Conservation (phyloP, 2,888 invertebrate species). For the Epinotia bilunana region DNA sequence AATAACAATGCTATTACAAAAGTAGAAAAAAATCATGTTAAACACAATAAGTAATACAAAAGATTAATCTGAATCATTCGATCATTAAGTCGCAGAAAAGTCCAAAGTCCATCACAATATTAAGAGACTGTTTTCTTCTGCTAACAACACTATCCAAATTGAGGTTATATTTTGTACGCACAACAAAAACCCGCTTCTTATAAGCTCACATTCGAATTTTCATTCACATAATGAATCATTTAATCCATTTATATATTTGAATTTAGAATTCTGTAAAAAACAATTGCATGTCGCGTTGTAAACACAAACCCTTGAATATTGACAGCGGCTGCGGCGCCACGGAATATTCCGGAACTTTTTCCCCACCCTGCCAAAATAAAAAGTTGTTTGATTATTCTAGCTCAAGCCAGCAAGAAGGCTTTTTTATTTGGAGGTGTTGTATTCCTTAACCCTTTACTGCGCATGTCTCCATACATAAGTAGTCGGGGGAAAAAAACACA, state of each 20-base stretch:
- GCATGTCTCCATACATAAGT: slow-evolving; percentile 82
- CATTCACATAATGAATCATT: neutral
- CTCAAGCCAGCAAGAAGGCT: neutral
- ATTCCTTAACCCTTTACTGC: slow-evolving; percentile 81
- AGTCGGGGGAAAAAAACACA: slow-evolving; percentile 83
- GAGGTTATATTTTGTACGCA: slow-evolving; percentile 3
- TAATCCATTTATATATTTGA: neutral
- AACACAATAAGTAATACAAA: neutral
- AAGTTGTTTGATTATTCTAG: neutral
- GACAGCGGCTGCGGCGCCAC: slow-evolving; percentile 36
- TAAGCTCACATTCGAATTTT: neutral
- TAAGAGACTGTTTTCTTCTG: neutral
- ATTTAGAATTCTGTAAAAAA: slow-evolving; percentile 6
- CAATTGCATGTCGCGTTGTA: slow-evolving; percentile 12
- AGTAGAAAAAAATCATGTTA: neutral
- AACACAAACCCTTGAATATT: slow-evolving; percentile 35
- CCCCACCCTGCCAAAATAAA: slow-evolving; percentile 56
- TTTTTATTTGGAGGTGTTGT: slow-evolving; percentile 51
- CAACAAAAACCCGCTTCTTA: neutral
- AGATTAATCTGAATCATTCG: neutral
- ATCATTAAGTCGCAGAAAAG: neutral
- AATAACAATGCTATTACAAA: neutral
- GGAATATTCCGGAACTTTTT: slow-evolving; percentile 63
- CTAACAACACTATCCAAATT: neutral
- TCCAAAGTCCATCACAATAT: neutral